Percentiles rank a stretch among this genome's conserved stretches.
Evolutionary conservation across 1,140 invertebrate species (phyloP).

Genomic region (Phthorimaea operculella): DNA sequence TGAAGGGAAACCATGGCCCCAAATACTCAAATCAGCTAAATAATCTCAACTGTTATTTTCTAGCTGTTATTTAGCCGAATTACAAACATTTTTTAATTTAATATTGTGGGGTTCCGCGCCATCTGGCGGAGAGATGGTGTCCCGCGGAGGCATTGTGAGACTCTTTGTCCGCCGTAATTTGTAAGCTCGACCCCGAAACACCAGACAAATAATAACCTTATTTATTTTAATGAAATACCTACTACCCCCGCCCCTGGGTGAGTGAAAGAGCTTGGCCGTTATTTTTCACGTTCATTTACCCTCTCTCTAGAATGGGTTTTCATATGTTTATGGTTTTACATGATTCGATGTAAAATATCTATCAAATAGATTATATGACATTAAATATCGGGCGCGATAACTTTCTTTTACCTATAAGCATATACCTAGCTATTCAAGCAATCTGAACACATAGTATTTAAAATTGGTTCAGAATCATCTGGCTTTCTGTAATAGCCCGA

Average conservation of each 20-base stretch:
- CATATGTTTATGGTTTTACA: too few species aligned
- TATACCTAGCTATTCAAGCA: too few species aligned
- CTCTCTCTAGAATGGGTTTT: too few species aligned
- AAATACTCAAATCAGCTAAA: neutral
- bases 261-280: neutral
- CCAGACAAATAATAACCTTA: conserved; percentile 59
- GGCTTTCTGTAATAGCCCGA: too few species aligned
- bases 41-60: neutral
- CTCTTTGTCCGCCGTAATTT: conserved; percentile 47
- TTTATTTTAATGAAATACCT: conserved; percentile 35
- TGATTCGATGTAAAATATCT: too few species aligned
- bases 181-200: conserved; percentile 54
- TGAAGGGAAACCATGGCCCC: neutral
- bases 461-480: too few species aligned
- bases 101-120: conserved; percentile 23
- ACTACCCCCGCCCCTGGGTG: neutral
- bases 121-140: conserved; percentile 50
- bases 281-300: too few species aligned
- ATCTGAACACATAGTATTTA: too few species aligned
- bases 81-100: conserved; percentile 19
- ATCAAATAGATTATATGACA: too few species aligned
- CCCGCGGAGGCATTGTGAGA: conserved; percentile 44
- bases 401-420: too few species aligned
- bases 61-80: conserved; percentile 4
- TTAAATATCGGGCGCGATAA: too few species aligned